Percentiles rank a stretch among this genome's conserved stretches.
Conservation (phyloP, 2,888 invertebrate genomes). For the Erebia palarica region DNA sequence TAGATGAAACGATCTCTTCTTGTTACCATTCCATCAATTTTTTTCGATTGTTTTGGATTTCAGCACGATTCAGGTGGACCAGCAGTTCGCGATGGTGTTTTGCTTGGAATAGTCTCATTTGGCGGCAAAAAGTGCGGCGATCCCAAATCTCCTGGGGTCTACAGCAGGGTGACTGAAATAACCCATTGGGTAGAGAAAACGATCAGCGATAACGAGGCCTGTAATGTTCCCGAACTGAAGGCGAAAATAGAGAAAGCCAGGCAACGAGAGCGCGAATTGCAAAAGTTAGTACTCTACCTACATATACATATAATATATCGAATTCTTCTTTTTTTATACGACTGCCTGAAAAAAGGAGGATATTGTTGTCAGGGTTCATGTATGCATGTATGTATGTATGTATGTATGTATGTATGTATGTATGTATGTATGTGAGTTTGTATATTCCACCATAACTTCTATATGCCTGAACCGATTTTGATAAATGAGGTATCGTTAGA, state of each 20-base stretch:
- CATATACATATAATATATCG: no score
- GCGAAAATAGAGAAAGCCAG: slow-evolving; percentile 67
- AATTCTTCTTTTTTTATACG: no score
- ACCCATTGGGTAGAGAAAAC: slow-evolving; percentile 70
- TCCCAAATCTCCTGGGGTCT: slow-evolving; percentile 73
- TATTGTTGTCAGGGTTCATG: no score
- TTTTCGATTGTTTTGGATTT: slow-evolving; percentile 11
- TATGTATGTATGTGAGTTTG: no score
- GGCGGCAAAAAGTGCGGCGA: slow-evolving; percentile 76
- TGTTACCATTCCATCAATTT: no score
- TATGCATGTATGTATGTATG: no score
- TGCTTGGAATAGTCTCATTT: slow-evolving; percentile 71
- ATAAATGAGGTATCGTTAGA: no score
- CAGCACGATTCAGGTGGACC: slow-evolving; percentile 77
- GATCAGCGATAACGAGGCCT: slow-evolving; percentile 61
- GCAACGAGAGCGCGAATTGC: slow-evolving; percentile 60
- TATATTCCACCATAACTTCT: no score
- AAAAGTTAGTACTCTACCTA: slow-evolving; percentile 51
- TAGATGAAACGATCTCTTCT: no score
- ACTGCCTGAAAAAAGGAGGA: no score
- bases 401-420: no score
- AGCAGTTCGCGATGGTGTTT: slow-evolving; percentile 70
- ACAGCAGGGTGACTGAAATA: slow-evolving; percentile 65
- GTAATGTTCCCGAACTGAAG: slow-evolving; percentile 54
- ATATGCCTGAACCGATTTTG: no score